Evolutionary conservation across 1,140 invertebrate species (phyloP).

Genomic region (Scaptomyza montana): DNA sequence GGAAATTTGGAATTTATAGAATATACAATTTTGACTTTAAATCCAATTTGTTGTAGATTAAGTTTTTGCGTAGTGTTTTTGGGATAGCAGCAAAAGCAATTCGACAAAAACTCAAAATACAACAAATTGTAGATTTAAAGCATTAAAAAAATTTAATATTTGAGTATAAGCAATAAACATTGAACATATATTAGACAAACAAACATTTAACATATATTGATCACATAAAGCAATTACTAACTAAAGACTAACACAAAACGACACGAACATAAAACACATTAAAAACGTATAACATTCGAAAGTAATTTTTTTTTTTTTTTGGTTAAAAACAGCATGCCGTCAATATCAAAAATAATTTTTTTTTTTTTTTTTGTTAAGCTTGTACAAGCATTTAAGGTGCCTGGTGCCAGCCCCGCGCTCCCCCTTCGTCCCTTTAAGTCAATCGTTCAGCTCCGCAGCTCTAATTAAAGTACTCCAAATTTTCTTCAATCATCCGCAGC

Average conservation of each 20-base stretch:
- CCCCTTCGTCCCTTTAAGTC: not conserved
- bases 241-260: conserved; percentile 43
- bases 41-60: conserved; percentile 15
- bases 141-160: conserved; percentile 4
- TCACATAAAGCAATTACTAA: conserved; percentile 45
- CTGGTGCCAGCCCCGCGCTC: conserved; percentile 57
- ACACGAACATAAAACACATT: conserved; percentile 68
- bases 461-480: conserved; percentile 65
- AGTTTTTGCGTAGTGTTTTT: conserved; percentile 49
- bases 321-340: conserved; percentile 63
- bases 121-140: conserved; percentile 15
- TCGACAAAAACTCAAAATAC: conserved; percentile 1
- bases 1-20: conserved; percentile 9
- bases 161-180: conserved; percentile 36
- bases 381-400: conserved; percentile 5
- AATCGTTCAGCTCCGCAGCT: not conserved
- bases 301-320: conserved; percentile 21
- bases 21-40: conserved; percentile 20
- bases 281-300: conserved; percentile 48
- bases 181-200: conserved; percentile 35
- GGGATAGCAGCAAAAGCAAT: conserved; percentile 65
- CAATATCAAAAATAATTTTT: conserved; percentile 17
- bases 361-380: conserved; percentile 42
- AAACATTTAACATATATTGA: conserved; percentile 40
- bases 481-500: conserved; percentile 73